A percentile compares a stretch with the other conserved stretches of the same genome.
phyloP scores from a whole-genome alignment of 2,888 invertebrate genomes.

The Spialia ferax region DNA sequence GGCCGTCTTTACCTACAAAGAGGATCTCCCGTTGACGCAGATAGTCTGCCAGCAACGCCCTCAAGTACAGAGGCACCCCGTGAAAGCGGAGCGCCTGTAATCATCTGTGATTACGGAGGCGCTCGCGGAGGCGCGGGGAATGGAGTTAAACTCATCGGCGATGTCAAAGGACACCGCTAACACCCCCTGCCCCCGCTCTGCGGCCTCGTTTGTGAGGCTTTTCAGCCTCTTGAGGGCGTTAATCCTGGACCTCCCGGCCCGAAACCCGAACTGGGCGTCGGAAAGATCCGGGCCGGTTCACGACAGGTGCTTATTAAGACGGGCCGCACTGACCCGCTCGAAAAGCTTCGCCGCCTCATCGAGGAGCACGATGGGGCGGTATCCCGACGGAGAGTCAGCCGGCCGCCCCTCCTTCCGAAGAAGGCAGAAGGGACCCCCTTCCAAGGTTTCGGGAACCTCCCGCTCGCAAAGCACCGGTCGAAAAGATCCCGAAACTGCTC shows the following conservation, averaged over 20 bases:
- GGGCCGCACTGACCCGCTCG: neutral
- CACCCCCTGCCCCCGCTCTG: conserved; percentile 38
- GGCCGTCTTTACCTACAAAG: neutral
- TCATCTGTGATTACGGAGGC: too few species aligned
- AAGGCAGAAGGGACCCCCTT: neutral
- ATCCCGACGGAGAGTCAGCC: neutral
- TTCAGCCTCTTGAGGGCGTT: conserved; percentile 12
- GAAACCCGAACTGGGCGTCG: conserved; percentile 27
- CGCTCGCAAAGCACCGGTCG: neutral
- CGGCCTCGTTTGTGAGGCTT: conserved; percentile 4
- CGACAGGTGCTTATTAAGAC: too few species aligned
- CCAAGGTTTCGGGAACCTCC: conserved; percentile 7
- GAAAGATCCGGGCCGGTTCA: neutral
- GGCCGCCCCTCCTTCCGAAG: neutral
- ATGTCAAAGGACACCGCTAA: conserved; percentile 46
- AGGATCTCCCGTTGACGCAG: neutral
- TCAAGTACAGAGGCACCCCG: neutral
- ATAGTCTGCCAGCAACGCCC: neutral
- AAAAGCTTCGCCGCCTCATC: neutral
- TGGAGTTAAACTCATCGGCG: conserved; percentile 45
- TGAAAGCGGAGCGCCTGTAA: conserved; percentile 18
- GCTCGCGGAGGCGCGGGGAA: conserved; percentile 41
- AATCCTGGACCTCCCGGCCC: conserved; percentile 16
- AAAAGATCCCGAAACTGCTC: conserved; percentile 7
- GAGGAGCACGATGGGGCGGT: neutral